phyloP scores from a whole-genome alignment of 2,888 invertebrate genomes.

The Onchidella celtica region DNA sequence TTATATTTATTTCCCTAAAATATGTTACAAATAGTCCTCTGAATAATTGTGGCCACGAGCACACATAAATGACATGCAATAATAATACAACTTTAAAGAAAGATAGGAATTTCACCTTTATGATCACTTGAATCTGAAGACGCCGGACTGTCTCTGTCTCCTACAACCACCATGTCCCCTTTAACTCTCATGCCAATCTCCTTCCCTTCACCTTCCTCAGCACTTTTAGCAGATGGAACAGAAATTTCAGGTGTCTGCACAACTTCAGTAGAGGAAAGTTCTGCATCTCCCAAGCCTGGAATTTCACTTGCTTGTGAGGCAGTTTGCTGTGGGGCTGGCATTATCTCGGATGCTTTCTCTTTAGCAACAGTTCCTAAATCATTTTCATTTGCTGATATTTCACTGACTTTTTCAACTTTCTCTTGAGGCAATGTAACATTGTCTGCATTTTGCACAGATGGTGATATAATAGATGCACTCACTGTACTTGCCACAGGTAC shows the following conservation, averaged over 20 bases:
- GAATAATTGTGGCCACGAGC: too few species aligned
- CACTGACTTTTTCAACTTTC: neutral
- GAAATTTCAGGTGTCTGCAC: neutral
- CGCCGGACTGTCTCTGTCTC: constrained; percentile 67
- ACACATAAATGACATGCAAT: too few species aligned
- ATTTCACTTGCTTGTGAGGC: neutral
- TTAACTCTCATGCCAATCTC: constrained; percentile 69
- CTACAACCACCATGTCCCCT: constrained; percentile 76
- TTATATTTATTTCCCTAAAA: too few species aligned
- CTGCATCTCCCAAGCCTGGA: neutral
- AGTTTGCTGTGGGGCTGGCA: neutral
- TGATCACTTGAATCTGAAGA: constrained; percentile 67
- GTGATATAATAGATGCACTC: neutral
- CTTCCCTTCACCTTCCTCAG: constrained; percentile 66
- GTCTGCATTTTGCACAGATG: too few species aligned
- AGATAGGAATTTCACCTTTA: constrained; percentile 65
- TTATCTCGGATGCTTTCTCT: neutral
- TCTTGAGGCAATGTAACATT: neutral
- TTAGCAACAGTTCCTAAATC: too few species aligned
- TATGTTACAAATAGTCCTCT: too few species aligned
- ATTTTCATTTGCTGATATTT: neutral
- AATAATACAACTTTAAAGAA: too few species aligned
- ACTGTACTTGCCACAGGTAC: neutral
- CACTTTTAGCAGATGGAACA: neutral
- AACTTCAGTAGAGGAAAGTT: neutral